Percentiles rank a stretch among this genome's conserved stretches.
Conservation (phyloP, 2,797 vertebrate species). For the Sebastes taczanowskii region DNA sequence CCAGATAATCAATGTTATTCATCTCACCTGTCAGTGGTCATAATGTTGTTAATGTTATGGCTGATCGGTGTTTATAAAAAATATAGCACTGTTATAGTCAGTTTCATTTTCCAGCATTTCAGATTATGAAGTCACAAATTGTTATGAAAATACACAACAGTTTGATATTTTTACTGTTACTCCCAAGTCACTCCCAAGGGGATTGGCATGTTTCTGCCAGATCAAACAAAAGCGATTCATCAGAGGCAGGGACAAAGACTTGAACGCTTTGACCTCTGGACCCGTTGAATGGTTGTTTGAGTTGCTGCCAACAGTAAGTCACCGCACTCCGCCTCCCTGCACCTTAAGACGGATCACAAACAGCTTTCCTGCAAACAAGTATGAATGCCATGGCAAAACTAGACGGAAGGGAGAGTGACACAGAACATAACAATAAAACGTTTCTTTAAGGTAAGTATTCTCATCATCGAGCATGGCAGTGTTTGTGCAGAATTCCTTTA, state of each 20-base stretch:
- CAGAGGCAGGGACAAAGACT: slow-evolving; percentile 7
- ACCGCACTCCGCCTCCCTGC: not conserved
- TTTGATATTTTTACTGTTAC: not conserved
- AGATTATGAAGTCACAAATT: not conserved
- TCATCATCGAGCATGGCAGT: not conserved
- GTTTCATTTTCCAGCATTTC: not conserved
- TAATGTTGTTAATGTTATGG: too few relatives aligned
- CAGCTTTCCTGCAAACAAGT: not conserved
- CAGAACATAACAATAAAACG: not conserved
- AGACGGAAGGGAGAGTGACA: not conserved
- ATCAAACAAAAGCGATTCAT: slow-evolving; percentile 24
- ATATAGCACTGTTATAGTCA: not conserved
- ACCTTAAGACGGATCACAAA: slow-evolving; percentile 12
- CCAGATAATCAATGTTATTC: too few relatives aligned
- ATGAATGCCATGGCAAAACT: not conserved
- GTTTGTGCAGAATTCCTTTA: not conserved
- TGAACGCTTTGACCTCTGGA: slow-evolving; percentile 51
- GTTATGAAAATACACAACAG: not conserved
- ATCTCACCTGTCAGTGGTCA: too few relatives aligned
- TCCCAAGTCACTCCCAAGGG: not conserved
- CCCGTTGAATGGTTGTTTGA: slow-evolving; percentile 29
- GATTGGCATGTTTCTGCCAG: not conserved
- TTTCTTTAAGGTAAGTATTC: slow-evolving; percentile 10
- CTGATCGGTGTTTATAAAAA: too few relatives aligned
- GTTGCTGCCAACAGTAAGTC: not conserved